Conservation (phyloP, 2,113 vertebrate genomes). For the Hyperoodon ampullatus region DNA sequence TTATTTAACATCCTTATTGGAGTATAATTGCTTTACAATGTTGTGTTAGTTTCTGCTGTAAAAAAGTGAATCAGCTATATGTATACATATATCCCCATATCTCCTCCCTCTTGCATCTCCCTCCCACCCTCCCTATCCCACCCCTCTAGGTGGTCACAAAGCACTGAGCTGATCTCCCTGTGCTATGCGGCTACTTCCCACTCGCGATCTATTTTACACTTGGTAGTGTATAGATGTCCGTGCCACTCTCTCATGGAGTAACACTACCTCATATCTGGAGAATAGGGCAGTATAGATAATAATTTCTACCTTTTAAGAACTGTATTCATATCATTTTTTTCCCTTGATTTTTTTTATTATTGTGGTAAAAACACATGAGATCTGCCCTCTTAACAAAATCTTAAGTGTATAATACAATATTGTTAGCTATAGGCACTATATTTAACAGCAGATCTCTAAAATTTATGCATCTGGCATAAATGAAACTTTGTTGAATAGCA, state of each 20-base stretch:
- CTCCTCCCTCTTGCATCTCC: no score
- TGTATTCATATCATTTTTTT: constrained; percentile 1
- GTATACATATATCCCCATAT: no score
- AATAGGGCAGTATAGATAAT: neutral
- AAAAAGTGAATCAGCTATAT: no score
- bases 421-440: neutral
- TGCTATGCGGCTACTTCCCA: no score
- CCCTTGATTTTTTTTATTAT: neutral
- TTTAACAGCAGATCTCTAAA: neutral
- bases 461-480: neutral
- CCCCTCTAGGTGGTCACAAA: no score
- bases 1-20: no score
- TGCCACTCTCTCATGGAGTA: neutral
- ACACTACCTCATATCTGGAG: constrained; percentile 34
- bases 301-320: neutral
- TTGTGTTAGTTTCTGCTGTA: no score
- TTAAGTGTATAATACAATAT: neutral
- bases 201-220: no score
- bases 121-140: no score
- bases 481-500: neutral
- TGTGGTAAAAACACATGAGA: neutral
- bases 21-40: no score
- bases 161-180: no score
- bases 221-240: no score
- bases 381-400: neutral